Conservation (phyloP, 2,797 vertebrate genomes). For the Falco concolor region DNA sequence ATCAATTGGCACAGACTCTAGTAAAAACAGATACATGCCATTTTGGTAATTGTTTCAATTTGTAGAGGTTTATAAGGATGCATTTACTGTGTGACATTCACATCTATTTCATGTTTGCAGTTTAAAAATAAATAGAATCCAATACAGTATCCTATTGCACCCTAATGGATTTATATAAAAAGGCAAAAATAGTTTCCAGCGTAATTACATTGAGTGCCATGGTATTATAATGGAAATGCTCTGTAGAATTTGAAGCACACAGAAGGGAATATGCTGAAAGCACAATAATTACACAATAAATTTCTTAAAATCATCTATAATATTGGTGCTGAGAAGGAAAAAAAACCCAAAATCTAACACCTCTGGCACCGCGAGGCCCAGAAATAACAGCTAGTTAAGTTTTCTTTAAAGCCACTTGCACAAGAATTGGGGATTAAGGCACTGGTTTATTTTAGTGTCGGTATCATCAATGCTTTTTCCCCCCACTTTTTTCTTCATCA, state of each 20-base stretch:
- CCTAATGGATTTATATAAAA: conserved; percentile 10
- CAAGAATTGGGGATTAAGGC: neutral
- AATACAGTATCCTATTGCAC: neutral
- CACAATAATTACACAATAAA: neutral
- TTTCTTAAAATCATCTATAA: neutral
- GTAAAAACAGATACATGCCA: neutral
- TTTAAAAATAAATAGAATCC: conserved; percentile 12
- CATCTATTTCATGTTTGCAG: neutral
- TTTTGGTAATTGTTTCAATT: conserved; percentile 17
- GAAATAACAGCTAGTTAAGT: neutral
- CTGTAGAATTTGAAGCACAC: neutral
- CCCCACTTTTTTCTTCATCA: neutral
- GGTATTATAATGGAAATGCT: neutral
- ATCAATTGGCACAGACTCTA: neutral
- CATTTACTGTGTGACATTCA: neutral
- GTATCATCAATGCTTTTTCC: neutral
- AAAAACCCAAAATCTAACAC: neutral
- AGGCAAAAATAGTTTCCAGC: neutral
- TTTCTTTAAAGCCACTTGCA: neutral
- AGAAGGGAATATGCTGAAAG: neutral
- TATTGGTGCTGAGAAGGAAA: neutral
- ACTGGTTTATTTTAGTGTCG: neutral
- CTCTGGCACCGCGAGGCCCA: neutral
- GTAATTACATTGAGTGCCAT: neutral
- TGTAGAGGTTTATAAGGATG: neutral